These are phyloP conservation scores for Menidia beryllina DNA, from an alignment of 2,113 vertebrate species.

Conservation along the genomic window DNA sequence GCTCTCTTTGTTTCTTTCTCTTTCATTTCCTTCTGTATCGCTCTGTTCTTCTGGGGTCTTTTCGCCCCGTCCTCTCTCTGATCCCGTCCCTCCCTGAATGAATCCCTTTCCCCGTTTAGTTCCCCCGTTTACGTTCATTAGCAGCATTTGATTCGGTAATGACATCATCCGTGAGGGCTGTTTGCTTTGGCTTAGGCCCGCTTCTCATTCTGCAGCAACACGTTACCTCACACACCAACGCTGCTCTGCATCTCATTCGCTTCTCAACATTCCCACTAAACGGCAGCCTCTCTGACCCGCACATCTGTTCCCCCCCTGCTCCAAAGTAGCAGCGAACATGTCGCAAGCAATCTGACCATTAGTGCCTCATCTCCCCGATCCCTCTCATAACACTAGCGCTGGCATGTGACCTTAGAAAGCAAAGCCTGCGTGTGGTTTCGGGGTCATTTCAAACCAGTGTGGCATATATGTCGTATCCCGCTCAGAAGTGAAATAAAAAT, in stretches of 20 bases:
- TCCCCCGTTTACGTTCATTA: slow-evolving; percentile 21
- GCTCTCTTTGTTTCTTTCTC: background rate
- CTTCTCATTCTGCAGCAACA: slow-evolving; percentile 1
- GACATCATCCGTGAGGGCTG: slow-evolving; percentile 55
- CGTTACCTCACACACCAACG: slow-evolving; percentile 4
- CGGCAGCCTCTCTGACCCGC: background rate
- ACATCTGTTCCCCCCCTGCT: slow-evolving; percentile 23
- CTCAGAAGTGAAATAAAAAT: no score
- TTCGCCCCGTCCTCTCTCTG: background rate
- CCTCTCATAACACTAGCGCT: background rate
- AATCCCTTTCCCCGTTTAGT: background rate
- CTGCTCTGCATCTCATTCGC: background rate
- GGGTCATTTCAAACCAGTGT: no score
- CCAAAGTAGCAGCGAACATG: background rate
- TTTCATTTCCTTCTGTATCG: background rate
- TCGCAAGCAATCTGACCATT: slow-evolving; percentile 7
- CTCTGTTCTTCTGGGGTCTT: background rate
- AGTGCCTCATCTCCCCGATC: background rate
- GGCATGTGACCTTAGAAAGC: slow-evolving; percentile 2
- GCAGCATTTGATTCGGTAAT: slow-evolving; percentile 40
- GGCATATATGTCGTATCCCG: no score
- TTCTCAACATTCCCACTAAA: background rate
- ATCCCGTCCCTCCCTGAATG: no score
- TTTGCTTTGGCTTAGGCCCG: slow-evolving; percentile 11
- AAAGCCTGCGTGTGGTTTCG: no score